Evolutionary conservation across 2,113 vertebrate species (phyloP).

Genomic region (Salvelinus fontinalis): DNA sequence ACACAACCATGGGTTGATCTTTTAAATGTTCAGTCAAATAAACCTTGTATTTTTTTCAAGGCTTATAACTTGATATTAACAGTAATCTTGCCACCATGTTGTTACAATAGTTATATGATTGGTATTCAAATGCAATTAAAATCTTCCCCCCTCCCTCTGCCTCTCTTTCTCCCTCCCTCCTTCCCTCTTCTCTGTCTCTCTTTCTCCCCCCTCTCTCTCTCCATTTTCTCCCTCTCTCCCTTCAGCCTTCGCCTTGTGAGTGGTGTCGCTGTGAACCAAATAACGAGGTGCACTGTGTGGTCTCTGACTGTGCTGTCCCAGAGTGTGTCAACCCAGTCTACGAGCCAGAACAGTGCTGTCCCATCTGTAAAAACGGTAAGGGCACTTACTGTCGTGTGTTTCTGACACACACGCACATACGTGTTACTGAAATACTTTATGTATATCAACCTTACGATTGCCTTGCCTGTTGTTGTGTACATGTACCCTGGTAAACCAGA

Average conservation of each 20-base stretch:
- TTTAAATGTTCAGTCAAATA: no score
- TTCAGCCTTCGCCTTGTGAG: conserved; percentile 85
- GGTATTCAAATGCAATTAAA: no score
- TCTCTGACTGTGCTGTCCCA: conserved; percentile 97
- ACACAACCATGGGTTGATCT: no score
- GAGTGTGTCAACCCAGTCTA: conserved; percentile 99
- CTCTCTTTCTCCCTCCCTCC: background rate
- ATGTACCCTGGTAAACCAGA: no score
- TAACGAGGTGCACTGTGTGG: conserved; percentile 99
- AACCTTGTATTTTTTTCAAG: no score
- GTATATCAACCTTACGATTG: no score
- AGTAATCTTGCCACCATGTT: no score
- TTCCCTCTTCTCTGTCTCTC: conserved; percentile 21
- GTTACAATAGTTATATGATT: no score
- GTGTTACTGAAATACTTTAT: no score
- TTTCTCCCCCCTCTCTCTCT: conserved; percentile 17
- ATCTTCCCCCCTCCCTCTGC: conserved; percentile 23
- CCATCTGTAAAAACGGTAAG: conserved; percentile 99
- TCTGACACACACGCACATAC: no score
- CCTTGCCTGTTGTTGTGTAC: no score
- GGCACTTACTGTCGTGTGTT: conserved; percentile 20
- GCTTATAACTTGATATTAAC: no score
- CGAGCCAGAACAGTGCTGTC: conserved; percentile 98
- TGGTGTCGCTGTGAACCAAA: conserved; percentile 99
- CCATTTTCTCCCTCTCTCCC: conserved; percentile 52